A percentile compares a stretch with the other conserved stretches of the same genome.
phyloP scores from a whole-genome alignment of 2,888 invertebrate species.

The Callyntrura sp. region DNA sequence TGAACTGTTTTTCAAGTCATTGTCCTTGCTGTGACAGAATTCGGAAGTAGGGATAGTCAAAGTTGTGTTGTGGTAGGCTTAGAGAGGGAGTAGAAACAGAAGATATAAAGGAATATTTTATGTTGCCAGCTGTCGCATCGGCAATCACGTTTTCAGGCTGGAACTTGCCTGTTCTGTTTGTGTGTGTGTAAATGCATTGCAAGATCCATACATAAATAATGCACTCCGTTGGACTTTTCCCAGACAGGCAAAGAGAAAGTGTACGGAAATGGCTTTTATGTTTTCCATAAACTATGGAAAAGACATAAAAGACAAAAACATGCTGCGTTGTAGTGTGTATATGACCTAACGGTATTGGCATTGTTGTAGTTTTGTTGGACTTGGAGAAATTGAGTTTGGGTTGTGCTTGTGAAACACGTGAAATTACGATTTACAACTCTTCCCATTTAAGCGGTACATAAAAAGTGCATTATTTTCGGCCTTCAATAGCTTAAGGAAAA shows the following conservation, averaged over 20 bases:
- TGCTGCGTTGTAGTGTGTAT: background rate
- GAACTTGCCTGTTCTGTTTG: background rate
- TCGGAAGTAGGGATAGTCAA: conserved; percentile 30
- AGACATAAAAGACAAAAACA: conserved; percentile 52
- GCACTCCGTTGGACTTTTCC: conserved; percentile 58
- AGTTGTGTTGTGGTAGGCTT: background rate
- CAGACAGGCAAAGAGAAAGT: conserved; percentile 31
- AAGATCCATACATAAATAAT: conserved; percentile 67
- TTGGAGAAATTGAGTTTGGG: conserved; percentile 26
- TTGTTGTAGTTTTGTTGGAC: conserved; percentile 35
- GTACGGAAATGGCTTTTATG: conserved; percentile 41
- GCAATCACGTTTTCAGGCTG: conserved; percentile 28
- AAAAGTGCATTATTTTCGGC: too few species aligned
- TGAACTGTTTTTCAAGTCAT: conserved; percentile 33
- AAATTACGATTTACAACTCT: background rate
- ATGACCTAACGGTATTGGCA: too few species aligned
- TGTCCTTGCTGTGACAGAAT: conserved; percentile 61
- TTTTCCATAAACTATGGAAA: conserved; percentile 52
- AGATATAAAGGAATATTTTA: background rate
- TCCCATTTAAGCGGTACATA: background rate
- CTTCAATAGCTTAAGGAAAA: too few species aligned
- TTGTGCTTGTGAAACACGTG: background rate
- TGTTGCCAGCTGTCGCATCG: background rate
- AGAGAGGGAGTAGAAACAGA: background rate
- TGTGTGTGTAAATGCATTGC: conserved; percentile 16